Evolutionary conservation across 2,888 invertebrate species (phyloP).

Genomic region (Spodoptera picta): DNA sequence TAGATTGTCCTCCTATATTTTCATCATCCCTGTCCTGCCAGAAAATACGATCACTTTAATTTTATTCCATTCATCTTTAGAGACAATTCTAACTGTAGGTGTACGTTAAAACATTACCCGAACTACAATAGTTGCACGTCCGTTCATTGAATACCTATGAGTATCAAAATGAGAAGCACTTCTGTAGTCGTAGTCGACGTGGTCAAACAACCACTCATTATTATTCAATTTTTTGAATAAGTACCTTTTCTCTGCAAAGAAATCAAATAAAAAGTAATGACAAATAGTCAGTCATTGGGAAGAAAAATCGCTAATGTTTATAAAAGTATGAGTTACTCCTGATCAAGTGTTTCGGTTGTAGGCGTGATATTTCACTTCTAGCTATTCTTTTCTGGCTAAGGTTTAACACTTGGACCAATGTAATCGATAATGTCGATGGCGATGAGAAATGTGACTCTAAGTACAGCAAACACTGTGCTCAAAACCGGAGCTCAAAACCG

Average conservation of each 20-base stretch:
- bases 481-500: too few relatives aligned
- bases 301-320: too few relatives aligned
- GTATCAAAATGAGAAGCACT: slow-evolving; percentile 75
- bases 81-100: too few relatives aligned
- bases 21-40: slow-evolving; percentile 7
- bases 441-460: too few relatives aligned
- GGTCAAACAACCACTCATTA: slow-evolving; percentile 74
- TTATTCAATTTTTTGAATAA: slow-evolving; percentile 65
- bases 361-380: too few relatives aligned
- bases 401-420: too few relatives aligned
- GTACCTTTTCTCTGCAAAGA: slow-evolving; percentile 69
- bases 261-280: background rate
- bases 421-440: too few relatives aligned
- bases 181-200: slow-evolving; percentile 68
- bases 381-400: too few relatives aligned
- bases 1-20: slow-evolving; percentile 41
- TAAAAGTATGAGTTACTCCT: too few relatives aligned
- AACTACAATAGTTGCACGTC: slow-evolving; percentile 68
- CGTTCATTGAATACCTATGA: slow-evolving; percentile 70
- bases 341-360: too few relatives aligned
- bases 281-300: too few relatives aligned
- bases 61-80: background rate
- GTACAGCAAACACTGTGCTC: too few relatives aligned
- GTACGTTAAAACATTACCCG: slow-evolving; percentile 53
- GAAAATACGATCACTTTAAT: background rate